phyloP scores from a whole-genome alignment of 2,113 vertebrate genomes.

The Podiceps cristatus region DNA sequence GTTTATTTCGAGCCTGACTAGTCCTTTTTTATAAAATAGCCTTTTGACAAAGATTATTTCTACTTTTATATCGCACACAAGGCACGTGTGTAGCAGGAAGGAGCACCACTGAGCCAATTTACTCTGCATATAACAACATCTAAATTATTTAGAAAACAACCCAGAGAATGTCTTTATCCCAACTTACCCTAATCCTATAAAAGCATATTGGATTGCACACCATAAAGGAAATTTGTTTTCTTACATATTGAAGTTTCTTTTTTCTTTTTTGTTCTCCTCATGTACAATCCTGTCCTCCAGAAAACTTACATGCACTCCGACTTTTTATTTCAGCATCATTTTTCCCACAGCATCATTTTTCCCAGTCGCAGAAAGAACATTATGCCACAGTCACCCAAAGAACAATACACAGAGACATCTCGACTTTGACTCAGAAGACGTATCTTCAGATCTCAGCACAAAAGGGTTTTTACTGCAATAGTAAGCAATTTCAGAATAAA shows the following conservation, averaged over 20 bases:
- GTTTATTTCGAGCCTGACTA: not conserved
- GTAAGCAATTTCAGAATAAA: slow-evolving; percentile 9
- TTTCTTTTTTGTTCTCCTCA: not conserved
- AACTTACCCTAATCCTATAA: not conserved
- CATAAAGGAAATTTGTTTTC: not conserved
- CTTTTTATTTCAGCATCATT: not conserved
- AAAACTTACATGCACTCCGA: not conserved
- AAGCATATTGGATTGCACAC: not conserved
- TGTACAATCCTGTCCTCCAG: not conserved
- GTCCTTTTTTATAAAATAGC: not conserved
- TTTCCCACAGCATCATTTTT: not conserved
- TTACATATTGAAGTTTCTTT: not conserved
- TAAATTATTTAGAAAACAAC: not conserved
- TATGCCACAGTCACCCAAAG: accelerated
- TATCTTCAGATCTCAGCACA: slow-evolving; percentile 14
- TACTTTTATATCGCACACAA: not conserved
- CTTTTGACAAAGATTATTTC: not conserved
- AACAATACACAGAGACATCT: not conserved
- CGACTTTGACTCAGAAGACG: not conserved
- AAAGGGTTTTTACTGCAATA: not conserved
- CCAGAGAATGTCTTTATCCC: not conserved
- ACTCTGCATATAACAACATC: not conserved
- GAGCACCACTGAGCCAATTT: not conserved
- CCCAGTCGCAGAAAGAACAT: not conserved
- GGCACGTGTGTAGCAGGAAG: not conserved